These are phyloP conservation scores for Pseudachorutes palmiensis DNA, from an alignment of 1,140 invertebrate genomes.

Conservation along the genomic window DNA sequence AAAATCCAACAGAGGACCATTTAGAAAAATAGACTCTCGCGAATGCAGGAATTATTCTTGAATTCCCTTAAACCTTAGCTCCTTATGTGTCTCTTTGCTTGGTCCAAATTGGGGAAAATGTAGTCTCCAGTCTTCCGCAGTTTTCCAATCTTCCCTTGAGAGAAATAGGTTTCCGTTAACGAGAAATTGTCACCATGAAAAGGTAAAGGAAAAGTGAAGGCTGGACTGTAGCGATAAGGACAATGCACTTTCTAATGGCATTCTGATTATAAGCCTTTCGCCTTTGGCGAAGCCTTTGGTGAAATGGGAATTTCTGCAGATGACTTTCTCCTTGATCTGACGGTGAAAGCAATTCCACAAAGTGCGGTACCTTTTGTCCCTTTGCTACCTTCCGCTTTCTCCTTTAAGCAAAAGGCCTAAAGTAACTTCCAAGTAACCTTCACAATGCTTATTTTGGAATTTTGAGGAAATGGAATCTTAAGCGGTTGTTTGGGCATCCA, in stretches of 20 bases:
- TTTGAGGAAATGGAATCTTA: not conserved
- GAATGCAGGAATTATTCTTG: slow-evolving; percentile 2
- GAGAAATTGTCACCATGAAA: slow-evolving; percentile 10
- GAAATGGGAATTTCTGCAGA: not conserved
- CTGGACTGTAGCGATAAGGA: not conserved
- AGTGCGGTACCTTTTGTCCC: not conserved
- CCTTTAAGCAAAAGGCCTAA: not conserved
- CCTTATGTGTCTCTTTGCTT: not conserved
- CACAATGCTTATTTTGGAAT: not conserved
- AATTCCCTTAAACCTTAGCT: not conserved
- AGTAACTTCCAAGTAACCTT: too few relatives aligned
- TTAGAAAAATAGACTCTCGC: not conserved
- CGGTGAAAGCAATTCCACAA: not conserved
- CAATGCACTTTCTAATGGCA: not conserved
- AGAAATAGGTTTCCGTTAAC: not conserved
- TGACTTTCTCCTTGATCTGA: not conserved
- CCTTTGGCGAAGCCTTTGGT: too few relatives aligned
- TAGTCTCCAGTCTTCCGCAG: not conserved
- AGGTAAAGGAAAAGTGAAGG: not conserved
- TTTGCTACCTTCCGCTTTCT: not conserved
- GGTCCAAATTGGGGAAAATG: not conserved
- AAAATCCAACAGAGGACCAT: not conserved
- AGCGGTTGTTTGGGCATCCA: too few relatives aligned
- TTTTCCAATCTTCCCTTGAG: not conserved
- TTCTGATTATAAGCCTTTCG: too few relatives aligned